Evolutionary conservation across 1,140 invertebrate species (phyloP).

Genomic region (Nebria ingens): DNA sequence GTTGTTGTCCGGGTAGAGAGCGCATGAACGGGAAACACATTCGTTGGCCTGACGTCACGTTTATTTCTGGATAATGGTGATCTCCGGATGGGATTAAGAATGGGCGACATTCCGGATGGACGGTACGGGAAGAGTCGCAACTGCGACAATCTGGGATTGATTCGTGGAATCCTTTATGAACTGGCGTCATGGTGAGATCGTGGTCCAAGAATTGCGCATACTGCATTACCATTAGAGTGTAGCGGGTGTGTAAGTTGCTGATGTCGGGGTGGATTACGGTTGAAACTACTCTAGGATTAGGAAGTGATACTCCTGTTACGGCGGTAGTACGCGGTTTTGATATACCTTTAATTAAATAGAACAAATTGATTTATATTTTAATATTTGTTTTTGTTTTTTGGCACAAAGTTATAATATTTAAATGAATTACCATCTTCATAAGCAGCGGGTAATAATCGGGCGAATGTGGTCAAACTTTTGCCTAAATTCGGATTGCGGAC

Average conservation of each 20-base stretch:
- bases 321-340: slow-evolving; percentile 62
- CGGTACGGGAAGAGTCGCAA: slow-evolving; percentile 69
- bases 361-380: slow-evolving; percentile 11
- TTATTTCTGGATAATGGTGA: slow-evolving; percentile 74
- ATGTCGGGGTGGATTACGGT: slow-evolving; percentile 81
- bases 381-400: slow-evolving; percentile 3
- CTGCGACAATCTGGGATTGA: slow-evolving; percentile 76
- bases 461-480: slow-evolving; percentile 76
- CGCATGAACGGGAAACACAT: slow-evolving; percentile 91
- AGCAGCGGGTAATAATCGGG: slow-evolving; percentile 69
- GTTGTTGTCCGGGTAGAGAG: slow-evolving; percentile 78
- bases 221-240: slow-evolving; percentile 87
- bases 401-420: slow-evolving; percentile 6
- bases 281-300: slow-evolving; percentile 73
- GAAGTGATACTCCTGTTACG: slow-evolving; percentile 60
- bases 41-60: slow-evolving; percentile 65
- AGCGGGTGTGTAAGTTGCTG: slow-evolving; percentile 75
- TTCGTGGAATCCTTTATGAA: slow-evolving; percentile 73
- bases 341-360: slow-evolving; percentile 41
- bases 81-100: slow-evolving; percentile 75
- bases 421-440: slow-evolving; percentile 70
- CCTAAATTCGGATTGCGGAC: slow-evolving; percentile 74
- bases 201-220: slow-evolving; percentile 88
- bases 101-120: slow-evolving; percentile 85
- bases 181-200: slow-evolving; percentile 84